Evolutionary conservation across 1,140 invertebrate species (phyloP), one percentile per base, ranked within the genome.

Genomic region (Rhyacophila brunnea): DNA sequence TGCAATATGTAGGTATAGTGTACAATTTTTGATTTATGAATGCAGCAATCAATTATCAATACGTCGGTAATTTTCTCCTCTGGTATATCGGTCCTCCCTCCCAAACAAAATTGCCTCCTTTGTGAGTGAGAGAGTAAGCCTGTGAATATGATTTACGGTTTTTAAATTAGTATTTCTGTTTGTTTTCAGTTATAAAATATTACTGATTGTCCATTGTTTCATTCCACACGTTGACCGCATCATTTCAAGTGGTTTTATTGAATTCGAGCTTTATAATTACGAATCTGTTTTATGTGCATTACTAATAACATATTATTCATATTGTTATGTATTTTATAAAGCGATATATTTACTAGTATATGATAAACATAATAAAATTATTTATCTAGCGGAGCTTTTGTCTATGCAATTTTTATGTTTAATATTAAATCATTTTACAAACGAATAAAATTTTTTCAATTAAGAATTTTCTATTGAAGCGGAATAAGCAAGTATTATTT

Each of bases 141-240:
- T 48, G 42, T 35, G 35, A 46, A 56, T 51, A 57, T 62, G 54
- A 58, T 62, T 58, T 57, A 62, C 48, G 55, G 44, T 48, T 62
- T 58, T 62, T 58, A 62, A 62, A 62, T 62, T 62, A 62, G 48
- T 51, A 52, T 17, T 48, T 32, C 35, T 54, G 50, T 58, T 62
- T 62, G 60, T 58, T 49, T 58, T 51, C 19, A 18, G 45, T 43
- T 28, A 48, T 35, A 52, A 58, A 58, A 58, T 42, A 57, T 54
- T 23, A 45, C 50, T 62, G 60, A 62, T 62, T 62, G 60, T 36
- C 50, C 38, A 58, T 62, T 62, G 60, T 62, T 58, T 38, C 19
- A 18, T 18, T 36, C 19, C 15, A n/a, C 44, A 9, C 23, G 20
- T n/a, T 35, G 36, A 54, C 54, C 55, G 18, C 49, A 46, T 34